Conservation (phyloP, 1,140 invertebrate species). For the Bombus cullumanus region DNA sequence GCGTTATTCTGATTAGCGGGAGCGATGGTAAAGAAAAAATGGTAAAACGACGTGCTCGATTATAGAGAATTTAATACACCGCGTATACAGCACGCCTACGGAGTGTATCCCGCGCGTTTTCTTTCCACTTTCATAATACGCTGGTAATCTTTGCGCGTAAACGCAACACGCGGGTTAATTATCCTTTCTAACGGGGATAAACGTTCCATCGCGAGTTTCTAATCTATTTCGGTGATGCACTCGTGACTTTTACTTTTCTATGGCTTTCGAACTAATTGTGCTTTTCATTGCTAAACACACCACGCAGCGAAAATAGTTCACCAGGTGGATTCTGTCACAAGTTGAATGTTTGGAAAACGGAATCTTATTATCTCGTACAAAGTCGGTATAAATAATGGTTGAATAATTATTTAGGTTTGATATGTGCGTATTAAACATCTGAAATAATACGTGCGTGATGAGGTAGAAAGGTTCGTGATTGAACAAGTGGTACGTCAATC, state of each 20-base stretch:
- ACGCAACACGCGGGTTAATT: background rate
- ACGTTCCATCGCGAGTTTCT: slow-evolving; percentile 15
- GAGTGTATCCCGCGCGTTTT: background rate
- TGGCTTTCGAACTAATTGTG: background rate
- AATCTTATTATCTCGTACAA: background rate
- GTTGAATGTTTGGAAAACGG: background rate
- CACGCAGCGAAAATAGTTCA: background rate
- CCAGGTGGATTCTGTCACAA: background rate
- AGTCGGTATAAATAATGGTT: background rate
- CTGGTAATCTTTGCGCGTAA: background rate
- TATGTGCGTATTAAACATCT: background rate
- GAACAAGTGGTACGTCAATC: too few relatives aligned
- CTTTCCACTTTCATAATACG: background rate
- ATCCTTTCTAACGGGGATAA: slow-evolving; percentile 13
- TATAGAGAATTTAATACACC: slow-evolving; percentile 16
- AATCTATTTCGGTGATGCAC: background rate
- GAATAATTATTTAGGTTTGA: background rate
- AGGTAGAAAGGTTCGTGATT: too few relatives aligned
- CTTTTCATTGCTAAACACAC: background rate
- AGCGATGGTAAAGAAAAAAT: slow-evolving; percentile 15
- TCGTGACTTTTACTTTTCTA: slow-evolving; percentile 19
- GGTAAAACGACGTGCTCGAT: background rate
- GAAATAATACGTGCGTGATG: background rate
- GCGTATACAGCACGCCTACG: too few relatives aligned
- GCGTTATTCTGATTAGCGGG: slow-evolving; percentile 26